A percentile compares a stretch with the other conserved stretches of the same genome.
phyloP scores from a whole-genome alignment of 2,888 invertebrate genomes.

The Cosmorhoe ocellata region DNA sequence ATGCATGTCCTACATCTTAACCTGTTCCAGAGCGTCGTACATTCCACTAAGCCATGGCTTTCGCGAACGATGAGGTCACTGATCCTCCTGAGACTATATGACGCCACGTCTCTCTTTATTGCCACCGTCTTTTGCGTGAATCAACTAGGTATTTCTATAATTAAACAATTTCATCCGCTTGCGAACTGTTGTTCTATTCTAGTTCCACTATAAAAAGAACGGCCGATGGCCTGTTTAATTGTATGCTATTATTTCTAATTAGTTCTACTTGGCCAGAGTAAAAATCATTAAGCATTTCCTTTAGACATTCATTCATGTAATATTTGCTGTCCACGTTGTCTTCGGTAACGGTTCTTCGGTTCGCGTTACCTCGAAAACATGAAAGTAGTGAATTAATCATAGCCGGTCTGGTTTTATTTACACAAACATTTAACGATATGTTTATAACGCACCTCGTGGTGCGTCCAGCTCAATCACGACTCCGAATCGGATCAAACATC shows the following conservation, averaged over 20 bases:
- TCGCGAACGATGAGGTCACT: conserved; percentile 57
- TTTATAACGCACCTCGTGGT: conserved; percentile 41
- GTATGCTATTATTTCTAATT: not conserved
- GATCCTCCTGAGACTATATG: conserved; percentile 59
- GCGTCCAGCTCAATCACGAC: conserved; percentile 43
- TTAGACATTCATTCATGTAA: conserved; percentile 17
- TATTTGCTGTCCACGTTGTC: conserved; percentile 12
- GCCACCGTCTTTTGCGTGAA: conserved; percentile 35
- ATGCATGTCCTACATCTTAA: conserved; percentile 31
- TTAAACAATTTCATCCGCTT: not conserved
- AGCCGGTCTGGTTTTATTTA: conserved; percentile 37
- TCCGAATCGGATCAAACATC: conserved; percentile 42
- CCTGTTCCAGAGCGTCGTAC: conserved; percentile 28
- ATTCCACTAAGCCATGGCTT: conserved; percentile 42
- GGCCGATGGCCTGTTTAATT: not conserved
- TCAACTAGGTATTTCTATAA: conserved; percentile 7
- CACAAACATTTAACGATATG: conserved; percentile 48
- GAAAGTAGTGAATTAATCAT: conserved; percentile 19
- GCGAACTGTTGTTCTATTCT: conserved; percentile 1
- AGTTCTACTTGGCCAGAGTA: conserved; percentile 2
- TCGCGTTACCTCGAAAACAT: conserved; percentile 16
- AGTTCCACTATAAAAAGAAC: conserved; percentile 3
- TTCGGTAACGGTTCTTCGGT: conserved; percentile 13
- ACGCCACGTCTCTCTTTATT: conserved; percentile 48
- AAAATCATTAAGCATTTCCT: conserved; percentile 2